Conservation (phyloP, 2,888 invertebrate genomes). For the Chrysolina americana region DNA sequence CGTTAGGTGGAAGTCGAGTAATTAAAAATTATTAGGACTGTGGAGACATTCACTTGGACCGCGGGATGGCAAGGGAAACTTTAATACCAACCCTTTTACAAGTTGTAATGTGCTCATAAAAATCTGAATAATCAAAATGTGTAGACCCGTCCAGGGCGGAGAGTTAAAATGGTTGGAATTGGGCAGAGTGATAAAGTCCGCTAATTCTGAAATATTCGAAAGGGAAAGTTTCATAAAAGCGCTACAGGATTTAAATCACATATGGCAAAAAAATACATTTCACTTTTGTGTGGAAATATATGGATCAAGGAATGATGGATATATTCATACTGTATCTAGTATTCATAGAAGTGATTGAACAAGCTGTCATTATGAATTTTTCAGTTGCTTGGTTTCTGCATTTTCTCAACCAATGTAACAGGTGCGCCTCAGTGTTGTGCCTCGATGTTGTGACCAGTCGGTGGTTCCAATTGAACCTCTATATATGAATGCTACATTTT, state of each 20-base stretch:
- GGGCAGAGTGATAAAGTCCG: constrained; percentile 47
- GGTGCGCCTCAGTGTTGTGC: too few relatives aligned
- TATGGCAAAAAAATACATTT: not conserved
- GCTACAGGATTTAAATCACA: constrained; percentile 1
- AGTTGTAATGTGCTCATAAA: constrained; percentile 54
- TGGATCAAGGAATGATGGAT: not conserved
- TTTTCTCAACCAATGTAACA: too few relatives aligned
- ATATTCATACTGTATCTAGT: not conserved
- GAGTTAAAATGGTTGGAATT: constrained; percentile 42
- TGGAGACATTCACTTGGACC: constrained; percentile 48
- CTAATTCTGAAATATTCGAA: constrained; percentile 60
- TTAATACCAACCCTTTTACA: constrained; percentile 50
- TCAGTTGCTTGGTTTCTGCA: too few relatives aligned
- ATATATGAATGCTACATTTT: too few relatives aligned
- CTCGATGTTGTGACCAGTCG: too few relatives aligned
- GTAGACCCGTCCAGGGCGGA: constrained; percentile 34
- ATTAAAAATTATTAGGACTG: constrained; percentile 54
- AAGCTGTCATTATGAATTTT: too few relatives aligned
- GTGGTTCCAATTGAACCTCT: too few relatives aligned
- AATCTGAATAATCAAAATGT: constrained; percentile 60
- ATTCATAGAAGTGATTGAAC: not conserved
- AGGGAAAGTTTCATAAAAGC: constrained; percentile 34
- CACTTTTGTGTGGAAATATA: not conserved
- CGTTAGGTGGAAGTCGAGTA: constrained; percentile 47
- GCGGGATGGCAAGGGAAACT: constrained; percentile 40